Conservation (phyloP, 2,797 vertebrate genomes). For the Hephaestus fuliginosus region DNA sequence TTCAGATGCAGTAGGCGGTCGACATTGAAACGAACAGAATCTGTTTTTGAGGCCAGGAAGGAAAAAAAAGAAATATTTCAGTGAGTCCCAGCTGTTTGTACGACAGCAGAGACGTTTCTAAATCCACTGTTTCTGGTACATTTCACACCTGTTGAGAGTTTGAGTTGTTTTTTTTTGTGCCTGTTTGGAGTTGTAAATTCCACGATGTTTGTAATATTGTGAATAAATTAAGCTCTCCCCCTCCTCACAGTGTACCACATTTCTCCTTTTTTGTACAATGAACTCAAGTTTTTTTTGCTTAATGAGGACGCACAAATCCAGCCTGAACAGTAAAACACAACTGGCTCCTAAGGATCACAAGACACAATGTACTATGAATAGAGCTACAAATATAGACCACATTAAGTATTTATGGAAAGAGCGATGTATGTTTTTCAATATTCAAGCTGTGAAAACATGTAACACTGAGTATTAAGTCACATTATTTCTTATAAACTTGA, state of each 20-base stretch:
- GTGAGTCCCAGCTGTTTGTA: constrained; percentile 13
- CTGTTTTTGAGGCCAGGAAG: constrained; percentile 38
- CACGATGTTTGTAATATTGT: constrained; percentile 80
- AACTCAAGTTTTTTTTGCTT: neutral
- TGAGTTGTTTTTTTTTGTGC: constrained; percentile 63
- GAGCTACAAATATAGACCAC: neutral
- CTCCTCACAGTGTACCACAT: constrained; percentile 17
- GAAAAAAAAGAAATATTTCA: constrained; percentile 31
- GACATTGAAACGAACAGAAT: constrained; percentile 32
- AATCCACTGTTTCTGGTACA: constrained; percentile 33
- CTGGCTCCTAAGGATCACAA: neutral
- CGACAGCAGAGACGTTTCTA: constrained; percentile 40
- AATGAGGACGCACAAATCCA: neutral
- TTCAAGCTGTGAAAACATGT: neutral
- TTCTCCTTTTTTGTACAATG: neutral
- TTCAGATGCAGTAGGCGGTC: constrained; percentile 18
- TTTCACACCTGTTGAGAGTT: constrained; percentile 42
- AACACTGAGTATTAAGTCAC: neutral
- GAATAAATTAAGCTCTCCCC: constrained; percentile 83
- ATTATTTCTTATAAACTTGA: neutral
- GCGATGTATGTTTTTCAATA: neutral
- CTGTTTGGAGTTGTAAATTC: constrained; percentile 76
- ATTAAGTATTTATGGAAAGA: constrained; percentile 20
- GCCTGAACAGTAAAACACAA: neutral
- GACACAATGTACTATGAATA: neutral